These are phyloP conservation scores for Chaenogobius annularis DNA, from an alignment of 2,113 vertebrate genomes.

Conservation along the genomic window DNA sequence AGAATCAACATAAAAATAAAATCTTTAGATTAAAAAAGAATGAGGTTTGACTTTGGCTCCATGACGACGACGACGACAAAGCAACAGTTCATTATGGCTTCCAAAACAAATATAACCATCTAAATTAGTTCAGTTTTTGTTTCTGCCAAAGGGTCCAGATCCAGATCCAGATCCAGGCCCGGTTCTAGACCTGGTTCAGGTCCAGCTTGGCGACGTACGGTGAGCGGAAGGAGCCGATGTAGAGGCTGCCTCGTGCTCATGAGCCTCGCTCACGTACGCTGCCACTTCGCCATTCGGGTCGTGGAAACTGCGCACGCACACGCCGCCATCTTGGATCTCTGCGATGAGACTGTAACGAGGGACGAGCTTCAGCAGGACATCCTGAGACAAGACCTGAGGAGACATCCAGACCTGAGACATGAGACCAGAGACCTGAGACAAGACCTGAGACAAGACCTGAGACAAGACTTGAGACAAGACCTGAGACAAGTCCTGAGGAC, in stretches of 20 bases:
- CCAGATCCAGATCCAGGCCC: not conserved
- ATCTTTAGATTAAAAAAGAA: no score
- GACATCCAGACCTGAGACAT: no score
- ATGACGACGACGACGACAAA: no score
- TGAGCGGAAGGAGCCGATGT: conserved; percentile 91
- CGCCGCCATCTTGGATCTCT: conserved; percentile 87
- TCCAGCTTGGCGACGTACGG: conserved; percentile 86
- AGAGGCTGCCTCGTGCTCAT: conserved; percentile 86
- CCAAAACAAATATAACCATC: no score
- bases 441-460: not conserved
- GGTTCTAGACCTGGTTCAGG: conserved; percentile 59
- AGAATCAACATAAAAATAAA: not conserved
- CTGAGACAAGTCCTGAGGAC: no score
- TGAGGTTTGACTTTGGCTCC: not conserved
- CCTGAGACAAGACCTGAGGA: conserved; percentile 86
- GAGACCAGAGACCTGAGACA: not conserved
- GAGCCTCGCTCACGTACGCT: conserved; percentile 86
- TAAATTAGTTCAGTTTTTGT: no score
- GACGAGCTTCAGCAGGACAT: conserved; percentile 84
- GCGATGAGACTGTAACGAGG: conserved; percentile 90
- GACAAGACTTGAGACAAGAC: no score
- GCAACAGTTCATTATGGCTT: no score
- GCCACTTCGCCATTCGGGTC: conserved; percentile 85
- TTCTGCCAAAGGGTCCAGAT: no score
- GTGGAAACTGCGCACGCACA: conserved; percentile 89